A percentile compares a stretch with the other conserved stretches of the same genome.
phyloP scores from a whole-genome alignment of 2,113 vertebrate genomes.

The Tonatia bakeri region DNA sequence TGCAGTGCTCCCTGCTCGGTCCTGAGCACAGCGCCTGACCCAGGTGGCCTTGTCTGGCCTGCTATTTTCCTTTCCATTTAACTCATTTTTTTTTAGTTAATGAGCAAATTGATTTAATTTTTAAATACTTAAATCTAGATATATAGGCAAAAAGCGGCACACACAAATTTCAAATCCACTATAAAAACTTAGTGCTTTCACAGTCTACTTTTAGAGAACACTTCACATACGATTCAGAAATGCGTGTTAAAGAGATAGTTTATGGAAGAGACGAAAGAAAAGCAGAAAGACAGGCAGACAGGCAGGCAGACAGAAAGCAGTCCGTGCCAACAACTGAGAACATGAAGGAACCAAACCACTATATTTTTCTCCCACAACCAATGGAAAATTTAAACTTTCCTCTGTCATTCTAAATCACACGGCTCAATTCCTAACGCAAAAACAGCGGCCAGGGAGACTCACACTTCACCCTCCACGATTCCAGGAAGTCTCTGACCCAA shows the following conservation, averaged over 20 bases:
- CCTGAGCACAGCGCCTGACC: neutral
- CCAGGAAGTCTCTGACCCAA: neutral
- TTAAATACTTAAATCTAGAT: neutral
- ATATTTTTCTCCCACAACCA: neutral
- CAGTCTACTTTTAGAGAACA: neutral
- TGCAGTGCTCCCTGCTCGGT: too few relatives aligned
- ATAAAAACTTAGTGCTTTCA: neutral
- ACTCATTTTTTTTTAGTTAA: neutral
- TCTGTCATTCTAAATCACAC: neutral
- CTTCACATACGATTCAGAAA: neutral
- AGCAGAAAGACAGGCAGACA: neutral
- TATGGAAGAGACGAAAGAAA: neutral
- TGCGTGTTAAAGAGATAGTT: neutral
- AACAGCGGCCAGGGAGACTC: constrained; percentile 21
- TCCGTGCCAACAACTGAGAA: neutral
- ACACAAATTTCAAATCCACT: neutral
- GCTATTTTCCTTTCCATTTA: neutral
- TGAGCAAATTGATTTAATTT: neutral
- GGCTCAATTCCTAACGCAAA: neutral
- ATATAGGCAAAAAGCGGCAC: neutral
- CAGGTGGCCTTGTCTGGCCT: neutral
- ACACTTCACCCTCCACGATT: neutral
- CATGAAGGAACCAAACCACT: neutral
- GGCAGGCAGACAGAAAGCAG: neutral
- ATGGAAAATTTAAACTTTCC: neutral